A percentile compares a stretch with the other conserved stretches of the same genome.
These are phyloP conservation scores for Halcyon malimbica DNA, from an alignment of 2,113 vertebrate species.

Conservation along the genomic window DNA sequence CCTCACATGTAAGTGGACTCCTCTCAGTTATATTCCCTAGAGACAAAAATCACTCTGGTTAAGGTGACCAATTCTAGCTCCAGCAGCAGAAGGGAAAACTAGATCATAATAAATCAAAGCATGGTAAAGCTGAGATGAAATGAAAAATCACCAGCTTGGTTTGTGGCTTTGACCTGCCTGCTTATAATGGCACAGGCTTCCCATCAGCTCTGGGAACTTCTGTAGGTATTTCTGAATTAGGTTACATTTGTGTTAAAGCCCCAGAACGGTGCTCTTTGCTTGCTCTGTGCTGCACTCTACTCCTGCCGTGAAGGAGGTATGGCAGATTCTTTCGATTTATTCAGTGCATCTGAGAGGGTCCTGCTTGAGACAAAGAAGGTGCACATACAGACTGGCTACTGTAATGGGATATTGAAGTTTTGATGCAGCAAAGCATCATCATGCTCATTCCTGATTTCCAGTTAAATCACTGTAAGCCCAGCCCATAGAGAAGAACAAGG, in stretches of 20 bases:
- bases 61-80: neutral
- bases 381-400: neutral
- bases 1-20: neutral
- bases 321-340: neutral
- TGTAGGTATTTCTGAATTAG: neutral
- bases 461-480: neutral
- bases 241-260: neutral
- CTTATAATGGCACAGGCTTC: neutral
- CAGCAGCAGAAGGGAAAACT: conserved; percentile 55
- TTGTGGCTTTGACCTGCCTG: conserved; percentile 10
- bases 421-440: neutral
- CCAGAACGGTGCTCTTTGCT: neutral
- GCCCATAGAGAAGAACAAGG: neutral
- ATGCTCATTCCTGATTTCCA: neutral
- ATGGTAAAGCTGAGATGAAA: conserved; percentile 49
- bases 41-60: neutral
- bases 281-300: accelerated
- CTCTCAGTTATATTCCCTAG: conserved; percentile 44
- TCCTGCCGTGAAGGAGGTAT: neutral
- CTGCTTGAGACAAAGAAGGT: neutral
- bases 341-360: neutral
- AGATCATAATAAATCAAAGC: conserved; percentile 61
- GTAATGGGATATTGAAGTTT: accelerated
- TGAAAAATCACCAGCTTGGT: conserved; percentile 16
- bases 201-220: neutral